These are phyloP conservation scores for Tichodroma muraria DNA, from an alignment of 2,113 vertebrate species.

Conservation along the genomic window DNA sequence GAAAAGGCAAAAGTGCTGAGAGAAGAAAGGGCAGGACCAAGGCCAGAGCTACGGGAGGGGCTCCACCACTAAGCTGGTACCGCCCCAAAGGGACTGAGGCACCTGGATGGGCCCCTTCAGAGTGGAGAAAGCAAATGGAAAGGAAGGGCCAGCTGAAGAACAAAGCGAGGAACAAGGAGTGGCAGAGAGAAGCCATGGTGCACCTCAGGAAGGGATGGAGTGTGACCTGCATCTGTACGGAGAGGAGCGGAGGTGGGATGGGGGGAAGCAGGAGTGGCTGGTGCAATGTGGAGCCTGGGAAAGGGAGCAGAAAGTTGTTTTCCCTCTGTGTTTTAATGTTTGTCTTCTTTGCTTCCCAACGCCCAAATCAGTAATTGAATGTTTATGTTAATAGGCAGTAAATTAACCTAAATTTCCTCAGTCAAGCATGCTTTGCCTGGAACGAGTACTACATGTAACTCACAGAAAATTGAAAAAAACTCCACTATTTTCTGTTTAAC, in stretches of 20 bases:
- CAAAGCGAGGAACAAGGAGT: background rate
- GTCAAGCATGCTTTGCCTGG: background rate
- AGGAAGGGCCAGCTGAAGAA: background rate
- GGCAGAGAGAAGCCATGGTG: background rate
- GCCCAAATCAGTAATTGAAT: background rate
- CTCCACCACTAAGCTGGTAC: background rate
- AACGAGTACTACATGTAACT: background rate
- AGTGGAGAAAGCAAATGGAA: background rate
- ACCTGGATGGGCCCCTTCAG: background rate
- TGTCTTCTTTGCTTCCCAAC: background rate
- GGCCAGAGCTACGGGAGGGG: background rate
- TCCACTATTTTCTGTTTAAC: background rate
- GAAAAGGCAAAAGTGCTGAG: background rate
- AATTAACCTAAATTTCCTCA: background rate
- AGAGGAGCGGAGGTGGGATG: background rate
- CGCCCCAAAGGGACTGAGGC: background rate
- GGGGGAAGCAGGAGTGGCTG: background rate
- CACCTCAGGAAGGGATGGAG: background rate
- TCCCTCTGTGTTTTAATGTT: background rate
- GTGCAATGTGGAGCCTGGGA: background rate
- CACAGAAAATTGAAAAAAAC: background rate
- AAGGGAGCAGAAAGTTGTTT: background rate
- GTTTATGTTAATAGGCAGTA: background rate
- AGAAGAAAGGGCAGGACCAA: background rate
- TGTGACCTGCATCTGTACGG: accelerated